These are phyloP conservation scores for Molothrus aeneus DNA, from an alignment of 2,797 vertebrate species.

Conservation along the genomic window DNA sequence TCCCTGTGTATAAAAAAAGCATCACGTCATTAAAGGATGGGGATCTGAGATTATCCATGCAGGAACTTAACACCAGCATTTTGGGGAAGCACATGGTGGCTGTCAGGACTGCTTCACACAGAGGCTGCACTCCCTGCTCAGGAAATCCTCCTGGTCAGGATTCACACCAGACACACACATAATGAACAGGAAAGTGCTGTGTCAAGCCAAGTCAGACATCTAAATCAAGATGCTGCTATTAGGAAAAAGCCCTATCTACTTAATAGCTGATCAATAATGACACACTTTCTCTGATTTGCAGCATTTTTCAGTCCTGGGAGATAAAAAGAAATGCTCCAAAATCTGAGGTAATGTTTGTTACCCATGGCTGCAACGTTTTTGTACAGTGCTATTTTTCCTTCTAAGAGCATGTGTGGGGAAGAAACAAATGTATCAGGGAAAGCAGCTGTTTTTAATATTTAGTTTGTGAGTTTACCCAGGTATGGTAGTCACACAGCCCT, in stretches of 20 bases:
- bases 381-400: background rate
- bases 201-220: background rate
- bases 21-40: background rate
- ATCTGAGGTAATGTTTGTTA: background rate
- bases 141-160: background rate
- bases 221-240: background rate
- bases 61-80: fast-evolving
- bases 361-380: background rate
- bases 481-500: background rate
- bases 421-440: background rate
- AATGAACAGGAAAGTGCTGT: background rate
- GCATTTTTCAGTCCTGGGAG: background rate
- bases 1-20: background rate
- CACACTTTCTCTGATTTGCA: background rate
- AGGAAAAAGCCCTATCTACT: background rate
- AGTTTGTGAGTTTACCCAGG: background rate
- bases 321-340: background rate
- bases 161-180: background rate
- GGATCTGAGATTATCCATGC: background rate
- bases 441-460: background rate
- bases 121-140: background rate
- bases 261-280: background rate
- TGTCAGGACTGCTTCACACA: background rate
- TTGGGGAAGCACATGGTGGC: background rate
- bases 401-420: background rate